A percentile compares a stretch with the other conserved stretches of the same genome.
Evolutionary conservation across 2,888 invertebrate species (phyloP).

Genomic region (Sinhomidia bicolor): DNA sequence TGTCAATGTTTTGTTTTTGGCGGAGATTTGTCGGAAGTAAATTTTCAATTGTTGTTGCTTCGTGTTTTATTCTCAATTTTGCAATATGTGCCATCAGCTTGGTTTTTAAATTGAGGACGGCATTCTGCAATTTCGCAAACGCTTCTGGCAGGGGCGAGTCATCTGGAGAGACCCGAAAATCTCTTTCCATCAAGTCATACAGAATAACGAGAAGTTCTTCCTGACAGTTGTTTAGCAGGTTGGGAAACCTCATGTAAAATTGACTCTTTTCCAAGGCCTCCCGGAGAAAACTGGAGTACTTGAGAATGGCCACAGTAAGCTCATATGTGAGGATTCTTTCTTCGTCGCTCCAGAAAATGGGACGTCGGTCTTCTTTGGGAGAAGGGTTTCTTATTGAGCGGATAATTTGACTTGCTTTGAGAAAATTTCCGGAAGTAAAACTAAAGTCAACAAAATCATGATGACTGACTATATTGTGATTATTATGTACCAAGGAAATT

Average conservation of each 20-base stretch:
- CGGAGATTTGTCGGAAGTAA: conserved; percentile 75
- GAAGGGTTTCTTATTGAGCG: conserved; percentile 71
- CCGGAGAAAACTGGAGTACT: conserved; percentile 74
- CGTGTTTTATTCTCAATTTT: conserved; percentile 75
- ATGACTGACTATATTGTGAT: background rate
- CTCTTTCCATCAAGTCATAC: conserved; percentile 76
- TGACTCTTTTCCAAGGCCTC: conserved; percentile 75
- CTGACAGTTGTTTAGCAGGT: conserved; percentile 39
- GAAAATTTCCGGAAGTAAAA: conserved; percentile 72
- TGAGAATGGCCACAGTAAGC: conserved; percentile 75
- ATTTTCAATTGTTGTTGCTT: conserved; percentile 71
- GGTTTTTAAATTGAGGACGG: conserved; percentile 68
- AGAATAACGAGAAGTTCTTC: conserved; percentile 76
- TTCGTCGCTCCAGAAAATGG: conserved; percentile 74
- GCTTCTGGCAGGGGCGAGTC: conserved; percentile 61
- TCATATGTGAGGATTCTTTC: conserved; percentile 77
- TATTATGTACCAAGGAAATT: background rate
- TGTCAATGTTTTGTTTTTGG: conserved; percentile 76
- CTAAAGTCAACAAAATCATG: conserved; percentile 8
- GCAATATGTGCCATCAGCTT: conserved; percentile 78
- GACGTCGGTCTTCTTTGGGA: conserved; percentile 63
- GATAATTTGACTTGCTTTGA: conserved; percentile 77
- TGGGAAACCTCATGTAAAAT: conserved; percentile 69
- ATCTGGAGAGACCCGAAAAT: conserved; percentile 71
- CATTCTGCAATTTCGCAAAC: conserved; percentile 69